A percentile compares a stretch with the other conserved stretches of the same genome.
Conservation (phyloP, 1,140 invertebrate genomes). For the Nasonia giraulti region DNA sequence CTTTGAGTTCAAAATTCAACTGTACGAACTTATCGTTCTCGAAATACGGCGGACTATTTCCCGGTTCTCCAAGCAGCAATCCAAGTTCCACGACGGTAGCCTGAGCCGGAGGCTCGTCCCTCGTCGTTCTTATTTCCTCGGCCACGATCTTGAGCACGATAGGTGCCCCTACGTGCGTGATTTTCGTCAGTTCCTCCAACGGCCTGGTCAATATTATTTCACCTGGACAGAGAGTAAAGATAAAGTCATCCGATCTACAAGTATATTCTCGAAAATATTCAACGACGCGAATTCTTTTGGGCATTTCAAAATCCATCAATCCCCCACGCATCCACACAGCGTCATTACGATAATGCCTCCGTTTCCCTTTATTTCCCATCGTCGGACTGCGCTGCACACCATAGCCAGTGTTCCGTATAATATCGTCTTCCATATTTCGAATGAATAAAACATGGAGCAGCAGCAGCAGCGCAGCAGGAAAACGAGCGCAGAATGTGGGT, state of each 20-base stretch:
- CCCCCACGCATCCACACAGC: background rate
- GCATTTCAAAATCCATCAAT: conserved; percentile 31
- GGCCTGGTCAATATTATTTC: conserved; percentile 84
- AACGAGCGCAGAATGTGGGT: background rate
- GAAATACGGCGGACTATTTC: conserved; percentile 85
- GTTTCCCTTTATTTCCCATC: conserved; percentile 30
- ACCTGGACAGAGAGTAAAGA: conserved; percentile 75
- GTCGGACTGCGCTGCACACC: background rate
- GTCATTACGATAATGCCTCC: conserved; percentile 35
- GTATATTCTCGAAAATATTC: background rate
- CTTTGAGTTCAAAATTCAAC: background rate
- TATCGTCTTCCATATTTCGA: conserved; percentile 40
- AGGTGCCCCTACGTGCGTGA: conserved; percentile 85
- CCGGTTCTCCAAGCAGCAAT: conserved; percentile 84
- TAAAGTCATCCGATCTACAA: background rate
- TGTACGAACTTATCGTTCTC: conserved; percentile 82
- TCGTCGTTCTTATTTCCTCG: conserved; percentile 83
- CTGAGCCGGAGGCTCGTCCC: conserved; percentile 83
- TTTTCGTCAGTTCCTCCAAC: conserved; percentile 84
- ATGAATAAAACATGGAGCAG: conserved; percentile 50
- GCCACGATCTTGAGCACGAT: conserved; percentile 88
- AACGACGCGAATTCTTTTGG: background rate
- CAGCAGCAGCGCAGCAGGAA: background rate
- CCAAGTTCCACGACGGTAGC: conserved; percentile 86
- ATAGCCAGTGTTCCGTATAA: conserved; percentile 18